These are phyloP conservation scores for Dreissena rostriformis DNA, from an alignment of 1,140 invertebrate genomes.

Conservation along the genomic window DNA sequence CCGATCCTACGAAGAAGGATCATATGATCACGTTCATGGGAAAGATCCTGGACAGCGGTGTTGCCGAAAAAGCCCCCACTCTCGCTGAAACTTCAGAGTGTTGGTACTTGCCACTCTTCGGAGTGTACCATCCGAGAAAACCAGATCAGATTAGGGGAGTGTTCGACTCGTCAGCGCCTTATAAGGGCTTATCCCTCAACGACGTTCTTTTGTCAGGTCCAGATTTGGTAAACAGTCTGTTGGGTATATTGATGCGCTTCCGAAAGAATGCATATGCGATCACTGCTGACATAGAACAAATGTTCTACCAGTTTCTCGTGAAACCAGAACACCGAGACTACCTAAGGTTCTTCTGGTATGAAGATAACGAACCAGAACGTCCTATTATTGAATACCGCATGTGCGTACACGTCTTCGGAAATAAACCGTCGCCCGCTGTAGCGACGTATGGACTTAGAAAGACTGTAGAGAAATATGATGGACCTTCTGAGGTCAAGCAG, in stretches of 20 bases:
- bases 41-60: not conserved
- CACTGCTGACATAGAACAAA: slow-evolving; percentile 13
- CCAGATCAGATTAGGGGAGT: not conserved
- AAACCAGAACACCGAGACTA: slow-evolving; percentile 3
- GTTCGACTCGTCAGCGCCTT: not conserved
- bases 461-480: slow-evolving; percentile 5
- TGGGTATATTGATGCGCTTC: slow-evolving; percentile 15
- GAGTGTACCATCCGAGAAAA: slow-evolving; percentile 15
- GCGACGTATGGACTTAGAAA: slow-evolving; percentile 40
- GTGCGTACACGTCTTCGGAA: slow-evolving; percentile 38
- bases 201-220: not conserved
- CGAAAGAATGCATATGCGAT: slow-evolving; percentile 10
- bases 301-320: slow-evolving; percentile 37
- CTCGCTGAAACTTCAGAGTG: not conserved
- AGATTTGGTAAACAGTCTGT: slow-evolving; percentile 8
- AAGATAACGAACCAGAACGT: slow-evolving; percentile 16
- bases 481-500: slow-evolving; percentile 25
- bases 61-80: not conserved
- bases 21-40: not conserved
- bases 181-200: not conserved
- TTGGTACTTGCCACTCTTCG: not conserved
- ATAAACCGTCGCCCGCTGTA: slow-evolving; percentile 36
- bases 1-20: not conserved
- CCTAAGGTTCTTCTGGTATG: slow-evolving; percentile 29
- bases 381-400: slow-evolving; percentile 31